Evolutionary conservation across 2,797 vertebrate species (phyloP).

Genomic region (Chrosomus eos): DNA sequence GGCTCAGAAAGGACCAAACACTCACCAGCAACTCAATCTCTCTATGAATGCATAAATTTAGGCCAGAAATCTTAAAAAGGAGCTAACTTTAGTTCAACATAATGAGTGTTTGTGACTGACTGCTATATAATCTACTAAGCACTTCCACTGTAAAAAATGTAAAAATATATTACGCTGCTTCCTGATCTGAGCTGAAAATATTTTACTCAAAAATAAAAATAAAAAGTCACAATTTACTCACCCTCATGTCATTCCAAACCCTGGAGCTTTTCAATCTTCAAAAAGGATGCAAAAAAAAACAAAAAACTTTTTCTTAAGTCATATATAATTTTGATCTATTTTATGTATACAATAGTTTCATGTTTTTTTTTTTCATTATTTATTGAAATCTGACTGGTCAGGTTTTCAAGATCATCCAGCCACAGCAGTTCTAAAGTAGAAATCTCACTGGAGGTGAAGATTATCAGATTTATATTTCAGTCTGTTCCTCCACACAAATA

Average conservation of each 20-base stretch:
- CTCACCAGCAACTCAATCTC: background rate
- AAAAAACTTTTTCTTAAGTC: background rate
- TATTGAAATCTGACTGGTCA: background rate
- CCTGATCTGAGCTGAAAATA: background rate
- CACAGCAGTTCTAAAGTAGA: background rate
- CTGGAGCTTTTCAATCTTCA: background rate
- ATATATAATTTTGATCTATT: too few relatives aligned
- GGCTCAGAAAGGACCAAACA: slow-evolving; percentile 34
- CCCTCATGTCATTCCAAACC: background rate
- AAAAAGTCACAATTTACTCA: background rate
- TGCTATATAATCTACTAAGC: background rate
- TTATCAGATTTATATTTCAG: background rate
- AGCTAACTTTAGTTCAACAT: background rate
- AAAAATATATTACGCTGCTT: background rate
- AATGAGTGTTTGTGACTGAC: background rate
- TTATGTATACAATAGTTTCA: background rate
- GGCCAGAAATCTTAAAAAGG: background rate
- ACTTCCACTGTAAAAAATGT: background rate
- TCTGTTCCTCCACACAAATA: background rate
- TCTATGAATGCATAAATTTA: background rate
- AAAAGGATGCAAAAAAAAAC: background rate
- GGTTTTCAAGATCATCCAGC: background rate
- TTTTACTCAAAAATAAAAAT: background rate
- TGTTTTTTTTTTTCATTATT: background rate
- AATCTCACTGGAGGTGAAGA: background rate